Evolutionary conservation across 2,888 invertebrate species (phyloP), one percentile per base, ranked within the genome.

Genomic region (Helleia helle): DNA sequence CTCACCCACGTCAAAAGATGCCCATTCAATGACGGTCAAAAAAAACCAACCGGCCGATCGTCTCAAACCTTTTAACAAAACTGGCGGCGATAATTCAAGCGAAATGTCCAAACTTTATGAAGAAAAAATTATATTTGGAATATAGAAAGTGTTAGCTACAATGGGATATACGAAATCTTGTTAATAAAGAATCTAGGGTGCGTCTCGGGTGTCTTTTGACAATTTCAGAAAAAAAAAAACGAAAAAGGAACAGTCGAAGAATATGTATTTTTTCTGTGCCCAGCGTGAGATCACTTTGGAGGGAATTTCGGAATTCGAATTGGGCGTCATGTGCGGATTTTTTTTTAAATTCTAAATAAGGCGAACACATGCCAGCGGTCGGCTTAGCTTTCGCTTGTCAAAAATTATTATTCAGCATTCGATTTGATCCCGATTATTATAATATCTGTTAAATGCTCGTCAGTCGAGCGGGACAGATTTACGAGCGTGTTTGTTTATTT

Each of bases 111-210:
- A 81, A 80, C 70, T 69, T 64, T 55, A 59, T 50, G 53, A 53
- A 62, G 67, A 77, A 79, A 68, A 65, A 66, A 62, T 68, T 59
- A 58, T 71, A 73, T 70, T 71, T 73, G 58, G 64, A 80, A 72
- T 68, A 68, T 81, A 76, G 84, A 83, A 83, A 84, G 84, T 84
- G 84, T 84, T 81, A 76, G 79, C 66, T 71, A 83, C 84, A 84
- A 84, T 81, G 62, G 81, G 71, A 79, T 80, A 79, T 81, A 73
- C 75, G 71, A 76, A 77, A 83, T 83, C 83, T 80, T 81, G 84
- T 84, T 84, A 83, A 80, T 80, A 81, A 75, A 79, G 77, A 73
- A 69, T 71, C 72, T 70, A 58, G 54, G 53, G 47, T 49, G 52
- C 42, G 45, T 44, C 41, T 54, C 54, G 47, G 52, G 42, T 59